These are phyloP conservation scores for Allophyes oxyacanthae DNA, from an alignment of 2,888 invertebrate species.

Conservation along the genomic window DNA sequence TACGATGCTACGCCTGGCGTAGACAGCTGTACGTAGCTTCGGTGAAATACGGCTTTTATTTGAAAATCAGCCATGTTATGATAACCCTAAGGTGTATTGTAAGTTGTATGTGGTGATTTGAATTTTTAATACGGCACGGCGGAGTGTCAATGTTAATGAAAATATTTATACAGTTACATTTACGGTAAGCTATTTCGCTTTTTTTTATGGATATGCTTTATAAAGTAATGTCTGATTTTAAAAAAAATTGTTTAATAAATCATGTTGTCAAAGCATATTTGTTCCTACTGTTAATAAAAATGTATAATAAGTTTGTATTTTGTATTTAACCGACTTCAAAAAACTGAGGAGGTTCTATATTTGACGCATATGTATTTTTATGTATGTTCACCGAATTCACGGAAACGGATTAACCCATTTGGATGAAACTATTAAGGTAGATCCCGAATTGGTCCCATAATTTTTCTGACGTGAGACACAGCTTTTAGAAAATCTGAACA, in stretches of 20 bases:
- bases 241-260: neutral
- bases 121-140: slow-evolving; percentile 36
- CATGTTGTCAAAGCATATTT: too few species aligned
- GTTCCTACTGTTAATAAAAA: too few species aligned
- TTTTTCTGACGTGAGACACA: too few species aligned
- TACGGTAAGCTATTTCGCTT: slow-evolving; percentile 20
- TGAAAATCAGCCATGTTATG: neutral
- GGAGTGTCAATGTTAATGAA: slow-evolving; percentile 47
- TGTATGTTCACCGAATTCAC: too few species aligned
- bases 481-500: too few species aligned
- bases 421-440: too few species aligned
- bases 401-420: too few species aligned
- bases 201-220: slow-evolving; percentile 5
- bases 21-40: slow-evolving; percentile 53
- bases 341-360: too few species aligned
- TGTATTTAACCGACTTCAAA: too few species aligned
- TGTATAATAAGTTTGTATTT: too few species aligned
- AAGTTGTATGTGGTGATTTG: neutral
- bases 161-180: slow-evolving; percentile 38
- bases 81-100: neutral
- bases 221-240: slow-evolving; percentile 2
- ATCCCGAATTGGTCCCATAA: too few species aligned
- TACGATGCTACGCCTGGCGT: slow-evolving; percentile 74
- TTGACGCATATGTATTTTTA: too few species aligned
- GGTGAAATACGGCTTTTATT: slow-evolving; percentile 2